Base-by-base conservation (phyloP, 2,888 invertebrate species). In the Eudemis profundana region DNA sequence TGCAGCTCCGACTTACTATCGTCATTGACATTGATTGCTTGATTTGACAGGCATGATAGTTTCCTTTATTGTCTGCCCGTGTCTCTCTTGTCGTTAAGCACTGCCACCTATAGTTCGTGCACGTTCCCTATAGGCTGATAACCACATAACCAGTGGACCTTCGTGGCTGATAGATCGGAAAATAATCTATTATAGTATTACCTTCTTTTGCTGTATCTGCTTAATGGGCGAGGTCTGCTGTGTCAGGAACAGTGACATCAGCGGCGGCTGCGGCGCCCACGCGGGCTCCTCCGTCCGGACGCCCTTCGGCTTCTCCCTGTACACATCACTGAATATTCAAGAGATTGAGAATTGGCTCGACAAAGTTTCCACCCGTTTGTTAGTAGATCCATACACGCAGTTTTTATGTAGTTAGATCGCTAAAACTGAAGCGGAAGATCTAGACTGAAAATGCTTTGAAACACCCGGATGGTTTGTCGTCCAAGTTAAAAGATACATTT, bases 161-260 rank as follows among this genome's bases (percentile, higher is more conserved):
- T n/a, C n/a, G n/a, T n/a, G n/a, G n/a, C n/a, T n/a, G n/a, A n/a
- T n/a, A n/a, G n/a, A n/a, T n/a, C n/a, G n/a, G n/a, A n/a, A n/a
- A n/a, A n/a, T n/a, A 23, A 40, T 4, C 40, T 40, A 17, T 17
- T 42, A 10, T 17, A n/a, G 36, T 36, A 36, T 42, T 59, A 93
- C 93, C 85, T 95, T 96, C 54, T 93, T 93, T 72, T 94, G 93
- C 76, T 96, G 96, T 72, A 95, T 95, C 71, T 93, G 93, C 46
- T 94, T 91, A 50, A 96, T 95, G 57, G 95, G 94, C 3, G 93
- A 93, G 10, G 95, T 96, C 67, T 95, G 94, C 67, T 95, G 94
- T 1, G 95, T 94, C 71, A 95, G 95, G 79, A 96, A 97, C 19
- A 96, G 87, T 17, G 95, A 95, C 94, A 96, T 96, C 40, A 97